Evolutionary conservation across 2,113 vertebrate species (phyloP), one percentile per base, ranked within the genome.

Genomic region (Cygnus buccinator): DNA sequence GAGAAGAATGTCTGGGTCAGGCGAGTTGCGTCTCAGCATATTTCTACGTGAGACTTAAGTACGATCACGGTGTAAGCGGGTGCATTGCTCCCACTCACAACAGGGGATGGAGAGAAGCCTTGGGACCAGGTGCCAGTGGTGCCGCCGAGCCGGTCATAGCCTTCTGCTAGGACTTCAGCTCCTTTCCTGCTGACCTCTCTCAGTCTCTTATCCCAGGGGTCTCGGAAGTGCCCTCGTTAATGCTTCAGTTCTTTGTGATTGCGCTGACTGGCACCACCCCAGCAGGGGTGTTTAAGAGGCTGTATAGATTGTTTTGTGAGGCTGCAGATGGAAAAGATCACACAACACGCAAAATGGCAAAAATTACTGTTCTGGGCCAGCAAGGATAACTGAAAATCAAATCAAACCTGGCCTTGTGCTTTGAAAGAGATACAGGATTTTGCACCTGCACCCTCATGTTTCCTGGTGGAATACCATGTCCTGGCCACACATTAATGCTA

Each of bases 131-230:
- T 26, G 22, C 23, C 23, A 31, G 23, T 26, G 37, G 4, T 28
- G 25, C 61, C 37, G 16, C 37, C 23, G 26, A 25, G 25, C 25
- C 6, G 11, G 23, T 39, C 26, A 46, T 29, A 46, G 65, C 28
- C 65, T 67, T 67, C 29, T 22, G 43, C 54, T 52, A 18, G 23
- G 44, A 57, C 59, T 44, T 35, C 43, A 29, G 20, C 16, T 39
- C 28, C 23, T 72, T 59, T n/a, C 58, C 35, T 15, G 74, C 94
- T 88, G 50, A 99, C 99, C 46, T 46, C 46, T 20, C 9, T 46
- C 46, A 46, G 46, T 15, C 46, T 46, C 46, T 46, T 46, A 20
- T 20, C 46, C 46, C 46, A 4, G 19, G 46, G 8, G 46, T 46
- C 46, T 20, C 18, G 9, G 46, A 20, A 19, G 46, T 20, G 46